Evolutionary conservation across 2,797 vertebrate genomes (phyloP).

Genomic region (Sternarchorhynchus goeldii): DNA sequence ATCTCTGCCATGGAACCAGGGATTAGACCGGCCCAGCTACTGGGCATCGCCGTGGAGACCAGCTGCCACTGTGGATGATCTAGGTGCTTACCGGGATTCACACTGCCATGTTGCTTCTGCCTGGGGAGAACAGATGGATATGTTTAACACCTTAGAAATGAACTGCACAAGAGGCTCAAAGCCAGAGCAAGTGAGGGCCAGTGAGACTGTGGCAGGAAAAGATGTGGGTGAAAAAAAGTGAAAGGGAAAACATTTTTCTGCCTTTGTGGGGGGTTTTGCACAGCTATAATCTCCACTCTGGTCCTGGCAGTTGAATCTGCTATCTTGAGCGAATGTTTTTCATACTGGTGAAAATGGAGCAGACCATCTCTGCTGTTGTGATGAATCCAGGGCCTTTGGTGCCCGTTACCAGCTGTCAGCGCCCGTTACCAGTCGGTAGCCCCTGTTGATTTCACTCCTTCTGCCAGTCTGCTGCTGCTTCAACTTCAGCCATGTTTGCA

Average conservation of each 20-base stretch:
- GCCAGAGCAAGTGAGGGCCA: constrained; percentile 28
- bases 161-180: constrained; percentile 57
- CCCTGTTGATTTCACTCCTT: constrained; percentile 37
- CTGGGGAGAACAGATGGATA: constrained; percentile 65
- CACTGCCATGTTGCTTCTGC: constrained; percentile 40
- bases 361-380: background rate
- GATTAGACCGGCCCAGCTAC: constrained; percentile 56
- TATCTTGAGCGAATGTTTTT: background rate
- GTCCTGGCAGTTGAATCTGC: background rate
- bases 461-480: constrained; percentile 70
- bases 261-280: background rate
- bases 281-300: background rate
- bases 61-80: constrained; percentile 56
- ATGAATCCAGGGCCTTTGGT: background rate
- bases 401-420: constrained; percentile 7
- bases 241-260: constrained; percentile 29
- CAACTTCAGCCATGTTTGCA: constrained; percentile 70
- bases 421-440: constrained; percentile 13
- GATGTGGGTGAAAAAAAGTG: constrained; percentile 26
- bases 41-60: constrained; percentile 57
- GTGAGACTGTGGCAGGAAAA: constrained; percentile 34
- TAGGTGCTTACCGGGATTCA: constrained; percentile 54
- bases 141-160: constrained; percentile 59
- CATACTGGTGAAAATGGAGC: no score
- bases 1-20: constrained; percentile 60